Conservation (phyloP, 2,888 invertebrate species). For the Tuta absoluta region DNA sequence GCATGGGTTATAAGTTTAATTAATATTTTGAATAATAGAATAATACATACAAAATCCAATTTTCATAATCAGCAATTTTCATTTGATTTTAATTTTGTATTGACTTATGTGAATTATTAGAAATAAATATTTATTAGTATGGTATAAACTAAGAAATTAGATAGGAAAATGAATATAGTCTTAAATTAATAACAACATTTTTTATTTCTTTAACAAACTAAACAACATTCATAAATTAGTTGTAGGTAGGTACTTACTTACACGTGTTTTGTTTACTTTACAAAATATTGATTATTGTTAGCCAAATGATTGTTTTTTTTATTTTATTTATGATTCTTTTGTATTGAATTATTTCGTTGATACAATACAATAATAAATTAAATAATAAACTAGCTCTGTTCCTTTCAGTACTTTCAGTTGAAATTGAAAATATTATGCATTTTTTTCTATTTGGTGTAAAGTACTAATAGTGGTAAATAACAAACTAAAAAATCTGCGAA, state of each 20-base stretch:
- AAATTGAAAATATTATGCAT: too few species aligned
- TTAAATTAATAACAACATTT: neutral
- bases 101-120: constrained; percentile 13
- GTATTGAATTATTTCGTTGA: too few species aligned
- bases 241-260: neutral
- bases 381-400: too few species aligned
- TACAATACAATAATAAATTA: too few species aligned
- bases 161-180: neutral
- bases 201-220: neutral
- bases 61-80: neutral
- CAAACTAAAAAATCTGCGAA: too few species aligned
- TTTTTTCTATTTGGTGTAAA: too few species aligned
- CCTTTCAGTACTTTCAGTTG: too few species aligned
- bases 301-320: neutral
- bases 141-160: constrained; percentile 26
- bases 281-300: neutral
- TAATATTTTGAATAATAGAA: too few species aligned
- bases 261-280: neutral
- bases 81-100: constrained; percentile 5
- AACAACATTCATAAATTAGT: constrained; percentile 16
- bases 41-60: neutral
- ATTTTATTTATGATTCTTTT: too few species aligned
- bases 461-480: too few species aligned
- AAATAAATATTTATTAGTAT: constrained; percentile 24
- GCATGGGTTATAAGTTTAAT: too few species aligned